phyloP scores from a whole-genome alignment of 1,140 invertebrate genomes.

The Papilio polyxenes region DNA sequence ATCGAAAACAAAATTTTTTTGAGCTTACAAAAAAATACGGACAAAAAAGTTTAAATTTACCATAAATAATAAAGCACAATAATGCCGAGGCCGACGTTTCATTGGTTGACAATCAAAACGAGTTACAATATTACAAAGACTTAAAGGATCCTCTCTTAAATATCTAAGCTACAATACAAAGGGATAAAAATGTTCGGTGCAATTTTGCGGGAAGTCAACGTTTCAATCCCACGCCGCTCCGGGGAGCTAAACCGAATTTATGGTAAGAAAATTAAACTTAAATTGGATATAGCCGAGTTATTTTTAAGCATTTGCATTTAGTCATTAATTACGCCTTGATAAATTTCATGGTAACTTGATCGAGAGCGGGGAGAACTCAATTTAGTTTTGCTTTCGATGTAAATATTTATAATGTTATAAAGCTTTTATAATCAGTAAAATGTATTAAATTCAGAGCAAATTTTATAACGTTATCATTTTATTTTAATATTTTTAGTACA shows the following conservation, averaged over 20 bases:
- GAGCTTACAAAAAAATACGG: background rate
- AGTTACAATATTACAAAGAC: constrained; percentile 70
- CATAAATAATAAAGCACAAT: constrained; percentile 5
- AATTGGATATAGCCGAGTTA: constrained; percentile 75
- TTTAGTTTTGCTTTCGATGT: constrained; percentile 28
- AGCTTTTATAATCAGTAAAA: constrained; percentile 12
- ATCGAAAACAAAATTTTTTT: background rate
- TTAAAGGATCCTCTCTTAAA: constrained; percentile 67
- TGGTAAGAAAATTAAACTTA: constrained; percentile 78
- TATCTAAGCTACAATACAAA: constrained; percentile 71
- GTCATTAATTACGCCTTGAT: constrained; percentile 55
- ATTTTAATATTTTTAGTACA: background rate
- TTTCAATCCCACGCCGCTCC: constrained; percentile 68
- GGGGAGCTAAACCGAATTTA: constrained; percentile 78
- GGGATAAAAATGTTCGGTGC: constrained; percentile 75
- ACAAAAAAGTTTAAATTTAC: background rate
- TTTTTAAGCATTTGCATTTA: constrained; percentile 65
- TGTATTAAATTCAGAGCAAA: background rate
- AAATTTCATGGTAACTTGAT: constrained; percentile 59
- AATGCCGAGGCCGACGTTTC: constrained; percentile 46
- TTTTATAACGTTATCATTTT: background rate
- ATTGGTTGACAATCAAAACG: constrained; percentile 64
- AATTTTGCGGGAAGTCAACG: constrained; percentile 69
- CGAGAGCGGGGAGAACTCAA: constrained; percentile 41
- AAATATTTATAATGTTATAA: constrained; percentile 20